Percentiles rank a stretch among this genome's conserved stretches.
These are phyloP conservation scores for Barnardius zonarius DNA, from an alignment of 2,113 vertebrate species.

Conservation along the genomic window DNA sequence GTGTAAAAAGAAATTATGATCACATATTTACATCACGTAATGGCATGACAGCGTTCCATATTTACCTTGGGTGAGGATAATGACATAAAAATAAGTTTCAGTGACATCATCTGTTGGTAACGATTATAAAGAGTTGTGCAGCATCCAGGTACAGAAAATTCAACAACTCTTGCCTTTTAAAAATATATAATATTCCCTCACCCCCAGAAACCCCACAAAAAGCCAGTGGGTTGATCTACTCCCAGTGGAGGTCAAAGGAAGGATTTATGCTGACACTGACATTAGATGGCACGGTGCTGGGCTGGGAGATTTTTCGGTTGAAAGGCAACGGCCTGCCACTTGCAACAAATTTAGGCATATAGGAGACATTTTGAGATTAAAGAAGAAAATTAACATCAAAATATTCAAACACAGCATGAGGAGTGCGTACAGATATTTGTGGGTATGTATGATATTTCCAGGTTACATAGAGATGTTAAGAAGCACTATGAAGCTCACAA, in stretches of 20 bases:
- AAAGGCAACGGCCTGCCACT: not conserved
- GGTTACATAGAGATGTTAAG: fast-evolving
- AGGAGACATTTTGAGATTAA: not conserved
- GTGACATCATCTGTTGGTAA: slow-evolving; percentile 68
- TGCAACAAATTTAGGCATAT: not conserved
- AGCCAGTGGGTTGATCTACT: not conserved
- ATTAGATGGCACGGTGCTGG: not conserved
- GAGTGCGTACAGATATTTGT: not conserved
- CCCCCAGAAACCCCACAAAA: not conserved
- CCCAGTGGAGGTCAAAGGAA: not conserved
- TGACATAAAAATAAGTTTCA: slow-evolving; percentile 68
- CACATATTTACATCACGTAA: slow-evolving; percentile 73
- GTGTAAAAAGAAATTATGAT: slow-evolving; percentile 77
- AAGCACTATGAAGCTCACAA: not conserved
- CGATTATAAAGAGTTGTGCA: not conserved
- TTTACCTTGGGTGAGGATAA: slow-evolving; percentile 63
- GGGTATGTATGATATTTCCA: fast-evolving
- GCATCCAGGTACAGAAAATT: not conserved
- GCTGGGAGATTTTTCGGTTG: not conserved
- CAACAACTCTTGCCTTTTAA: not conserved
- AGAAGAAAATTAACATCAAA: not conserved
- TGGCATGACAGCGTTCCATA: slow-evolving; percentile 57
- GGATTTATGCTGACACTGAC: not conserved
- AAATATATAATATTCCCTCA: not conserved
- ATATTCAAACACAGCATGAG: not conserved